Base-by-base conservation (phyloP, 2,113 vertebrate species). In the Suncus etruscus region DNA sequence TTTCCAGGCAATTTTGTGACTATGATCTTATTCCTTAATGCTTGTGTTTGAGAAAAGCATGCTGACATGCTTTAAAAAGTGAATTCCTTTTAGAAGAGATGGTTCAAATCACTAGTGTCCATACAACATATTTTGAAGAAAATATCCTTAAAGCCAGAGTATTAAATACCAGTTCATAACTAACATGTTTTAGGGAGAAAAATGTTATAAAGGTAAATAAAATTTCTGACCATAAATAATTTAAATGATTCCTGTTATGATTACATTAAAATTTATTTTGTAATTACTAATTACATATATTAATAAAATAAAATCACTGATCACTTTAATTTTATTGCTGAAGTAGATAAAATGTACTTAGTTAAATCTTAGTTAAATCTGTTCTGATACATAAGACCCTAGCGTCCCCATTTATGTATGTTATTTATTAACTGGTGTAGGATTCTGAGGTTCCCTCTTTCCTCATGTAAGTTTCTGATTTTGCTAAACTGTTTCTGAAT, bases 261-360 rank as follows among this genome's bases (percentile, higher is more conserved):
- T 27, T 86, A 83, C 78, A 76, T 24, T 90, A 79, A 81, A 75
- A 90, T 69, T 15, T n/a, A 50, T 47, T 45, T 81, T n/a, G 1
- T 65, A 75, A 79, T 88, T 72, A 39, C 66, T 31, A 47, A 83
- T 47, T 93, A 25, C 2, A 83, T 68, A 74, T 29, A 51, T 61
- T 88, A 73, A 85, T 39, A 69, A 66, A 77, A 5, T 68, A 89
- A 90, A 74, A 69, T 24, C 22, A 50, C 68, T 69, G 68, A 16
- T 47, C 80, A 16, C 8, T 20, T 20, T 70, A 47, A 25, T 25
- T 66, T 9, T 16, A 2, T 54, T 39, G 24, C 0, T 54, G 27
- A 87, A 14, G 10, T 81, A 63, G n/a, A 8, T 63, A 74, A 70
- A 39, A 39, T 39, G 5, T 39, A 39, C 39, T 39, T 4, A 31